Evolutionary conservation across 2,888 invertebrate species (phyloP).

Genomic region (Dysmachus trigonus): DNA sequence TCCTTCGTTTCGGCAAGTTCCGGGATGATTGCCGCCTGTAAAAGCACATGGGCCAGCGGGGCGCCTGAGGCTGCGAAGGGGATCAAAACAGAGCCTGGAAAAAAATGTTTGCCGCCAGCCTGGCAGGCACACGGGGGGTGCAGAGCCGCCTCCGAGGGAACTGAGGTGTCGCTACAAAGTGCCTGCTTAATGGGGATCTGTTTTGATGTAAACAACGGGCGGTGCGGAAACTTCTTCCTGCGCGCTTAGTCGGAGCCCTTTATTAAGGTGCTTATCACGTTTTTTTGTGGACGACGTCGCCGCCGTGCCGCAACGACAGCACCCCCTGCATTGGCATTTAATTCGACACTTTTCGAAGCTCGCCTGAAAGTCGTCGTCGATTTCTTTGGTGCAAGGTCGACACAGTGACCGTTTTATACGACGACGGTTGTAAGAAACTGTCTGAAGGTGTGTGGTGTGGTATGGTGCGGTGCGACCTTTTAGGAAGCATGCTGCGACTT

Average conservation of each 20-base stretch:
- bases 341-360: background rate
- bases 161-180: background rate
- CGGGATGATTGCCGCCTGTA: background rate
- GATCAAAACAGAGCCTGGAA: background rate
- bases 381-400: background rate
- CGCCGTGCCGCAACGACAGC: background rate
- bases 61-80: background rate
- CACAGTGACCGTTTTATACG: background rate
- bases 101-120: background rate
- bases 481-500: background rate
- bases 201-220: background rate
- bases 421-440: background rate
- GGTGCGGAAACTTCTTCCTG: background rate
- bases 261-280: background rate
- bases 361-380: background rate
- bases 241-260: background rate
- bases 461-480: background rate
- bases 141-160: background rate
- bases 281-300: background rate
- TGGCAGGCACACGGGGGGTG: background rate
- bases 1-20: background rate
- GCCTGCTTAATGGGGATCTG: background rate
- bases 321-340: background rate
- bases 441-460: too few relatives aligned
- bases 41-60: background rate